phyloP scores from a whole-genome alignment of 2,113 vertebrate species.

The Heterochromis multidens region DNA sequence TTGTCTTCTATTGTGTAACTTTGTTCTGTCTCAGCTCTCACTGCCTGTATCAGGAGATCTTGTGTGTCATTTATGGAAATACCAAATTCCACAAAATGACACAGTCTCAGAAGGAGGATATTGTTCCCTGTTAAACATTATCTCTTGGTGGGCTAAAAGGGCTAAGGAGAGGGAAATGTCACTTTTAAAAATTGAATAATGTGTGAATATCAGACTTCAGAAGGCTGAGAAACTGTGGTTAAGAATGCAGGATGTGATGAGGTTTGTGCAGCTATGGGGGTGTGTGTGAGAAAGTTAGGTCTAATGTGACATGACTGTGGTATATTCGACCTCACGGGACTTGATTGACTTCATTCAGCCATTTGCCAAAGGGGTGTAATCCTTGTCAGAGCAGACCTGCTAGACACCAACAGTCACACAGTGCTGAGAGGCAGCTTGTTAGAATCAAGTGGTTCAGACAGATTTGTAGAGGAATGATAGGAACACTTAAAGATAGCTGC shows the following conservation, averaged over 20 bases:
- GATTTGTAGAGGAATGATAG: constrained; percentile 19
- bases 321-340: neutral
- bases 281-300: neutral
- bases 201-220: neutral
- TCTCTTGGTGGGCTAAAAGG: neutral
- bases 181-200: neutral
- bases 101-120: neutral
- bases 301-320: neutral
- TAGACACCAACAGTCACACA: neutral
- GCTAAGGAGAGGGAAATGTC: neutral
- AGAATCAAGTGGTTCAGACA: neutral
- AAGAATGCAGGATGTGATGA: neutral
- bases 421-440: neutral
- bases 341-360: neutral
- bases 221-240: neutral
- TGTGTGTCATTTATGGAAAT: neutral
- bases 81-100: accelerated
- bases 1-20: neutral
- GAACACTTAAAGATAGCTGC: neutral
- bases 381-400: neutral
- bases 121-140: neutral
- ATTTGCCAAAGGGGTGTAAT: neutral
- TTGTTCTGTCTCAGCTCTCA: neutral
- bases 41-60: neutral
- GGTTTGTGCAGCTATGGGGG: neutral